phyloP scores from a whole-genome alignment of 2,797 vertebrate species.

The Enteromius afrohamiltoni region DNA sequence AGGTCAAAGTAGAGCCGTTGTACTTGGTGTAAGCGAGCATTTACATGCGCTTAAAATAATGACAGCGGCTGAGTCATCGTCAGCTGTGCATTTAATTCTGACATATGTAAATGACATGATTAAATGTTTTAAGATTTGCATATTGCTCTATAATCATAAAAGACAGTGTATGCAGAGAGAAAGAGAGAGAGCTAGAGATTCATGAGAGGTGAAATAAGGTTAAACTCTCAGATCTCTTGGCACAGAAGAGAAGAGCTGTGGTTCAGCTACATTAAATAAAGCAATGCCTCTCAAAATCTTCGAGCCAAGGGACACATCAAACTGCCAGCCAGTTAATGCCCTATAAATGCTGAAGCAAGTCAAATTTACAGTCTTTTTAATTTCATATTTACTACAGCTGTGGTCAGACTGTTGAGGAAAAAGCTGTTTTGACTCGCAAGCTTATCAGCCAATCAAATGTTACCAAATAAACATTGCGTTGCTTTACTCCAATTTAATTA shows the following conservation, averaged over 20 bases:
- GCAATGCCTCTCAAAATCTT: slow-evolving; percentile 28
- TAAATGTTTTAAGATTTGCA: neutral
- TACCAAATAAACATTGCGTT: slow-evolving; percentile 17
- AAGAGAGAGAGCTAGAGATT: neutral
- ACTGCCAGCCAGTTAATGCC: slow-evolving; percentile 28
- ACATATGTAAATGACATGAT: neutral
- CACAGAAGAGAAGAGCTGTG: neutral
- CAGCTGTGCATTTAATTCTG: neutral
- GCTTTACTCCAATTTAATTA: slow-evolving; percentile 49
- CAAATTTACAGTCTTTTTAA: slow-evolving; percentile 31
- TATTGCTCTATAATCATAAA: neutral
- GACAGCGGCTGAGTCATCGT: neutral
- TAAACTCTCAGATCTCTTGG: slow-evolving; percentile 18
- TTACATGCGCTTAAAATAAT: neutral
- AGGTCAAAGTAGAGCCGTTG: neutral
- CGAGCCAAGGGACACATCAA: neutral
- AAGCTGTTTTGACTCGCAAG: neutral
- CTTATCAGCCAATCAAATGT: slow-evolving; percentile 22
- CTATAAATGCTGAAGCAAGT: slow-evolving; percentile 14
- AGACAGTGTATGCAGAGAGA: neutral
- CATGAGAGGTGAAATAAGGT: neutral
- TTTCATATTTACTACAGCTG: slow-evolving; percentile 29
- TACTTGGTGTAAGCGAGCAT: neutral
- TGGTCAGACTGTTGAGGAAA: neutral
- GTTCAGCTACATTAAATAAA: slow-evolving; percentile 19